Evolutionary conservation across 2,888 invertebrate genomes (phyloP), one percentile per base, ranked within the genome.

Genomic region (Sinodicranocentrus sp.): DNA sequence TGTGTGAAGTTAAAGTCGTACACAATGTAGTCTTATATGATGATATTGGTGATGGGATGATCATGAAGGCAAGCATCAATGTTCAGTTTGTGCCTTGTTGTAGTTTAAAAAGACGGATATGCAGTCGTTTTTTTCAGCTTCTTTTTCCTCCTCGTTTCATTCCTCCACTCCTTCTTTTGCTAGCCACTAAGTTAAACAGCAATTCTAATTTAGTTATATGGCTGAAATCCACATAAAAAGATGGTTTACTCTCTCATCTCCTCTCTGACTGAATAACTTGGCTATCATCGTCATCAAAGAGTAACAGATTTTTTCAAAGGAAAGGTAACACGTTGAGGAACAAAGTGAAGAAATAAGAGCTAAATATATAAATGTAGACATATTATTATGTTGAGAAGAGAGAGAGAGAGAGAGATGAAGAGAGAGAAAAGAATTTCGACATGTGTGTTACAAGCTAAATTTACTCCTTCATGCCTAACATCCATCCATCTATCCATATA

Each of bases 371-470:
- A 8, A 79, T 70, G 68, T 19, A 77, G 19, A 43, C 54, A 67
- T 39, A 76, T 67, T 54, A 48, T 54, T 70, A 70, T 54, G 23
- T 48, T 65, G 52, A 26, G 57, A 19, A 54, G 48, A 26, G 8
- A 70, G 33, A 39, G 33, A 75, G 71, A 75, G 33, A 48, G 21
- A n/a, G 52, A 52, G 52, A 48, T 67, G 52, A 26, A 19, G 48
- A 26, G n/a, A 75, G 26, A 39, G 33, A 75, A 70, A 48, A 33
- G 33, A 75, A 77, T 83, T 78, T 84, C 84, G 84, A 78, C 84
- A 84, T 85, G 82, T 78, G 78, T 78, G 71, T 76, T 80, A 72
- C 82, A 82, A 82, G 77, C 78, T 85, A 82, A 85, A 85, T 85
- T 85, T 82, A 73, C 82, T 84, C 72, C 61, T 77, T 72, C 79